Evolutionary conservation across 1,140 invertebrate genomes (phyloP).

Genomic region (Cepaea nemoralis): DNA sequence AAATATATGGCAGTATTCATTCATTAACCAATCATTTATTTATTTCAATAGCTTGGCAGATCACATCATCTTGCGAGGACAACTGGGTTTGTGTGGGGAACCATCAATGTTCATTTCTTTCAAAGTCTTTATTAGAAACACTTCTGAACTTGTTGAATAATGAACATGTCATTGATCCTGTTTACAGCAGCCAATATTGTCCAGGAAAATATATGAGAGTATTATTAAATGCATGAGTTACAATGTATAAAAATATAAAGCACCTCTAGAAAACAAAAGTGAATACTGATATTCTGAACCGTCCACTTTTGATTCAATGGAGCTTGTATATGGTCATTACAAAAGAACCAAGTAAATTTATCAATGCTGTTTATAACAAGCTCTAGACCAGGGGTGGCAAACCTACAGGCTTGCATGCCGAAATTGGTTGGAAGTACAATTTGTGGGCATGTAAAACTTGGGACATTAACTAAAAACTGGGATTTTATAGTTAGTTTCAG

Average conservation of each 20-base stretch:
- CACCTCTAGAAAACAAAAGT: not conserved
- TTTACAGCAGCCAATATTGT: not conserved
- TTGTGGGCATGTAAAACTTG: no score
- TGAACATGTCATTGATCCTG: not conserved
- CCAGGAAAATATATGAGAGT: not conserved
- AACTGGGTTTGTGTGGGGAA: no score
- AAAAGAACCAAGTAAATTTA: not conserved
- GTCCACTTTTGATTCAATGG: not conserved
- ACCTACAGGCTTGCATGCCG: no score
- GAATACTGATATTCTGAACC: not conserved
- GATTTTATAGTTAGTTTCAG: no score
- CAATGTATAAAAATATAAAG: not conserved
- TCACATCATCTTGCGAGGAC: no score
- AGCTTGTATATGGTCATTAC: not conserved
- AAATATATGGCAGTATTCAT: no score
- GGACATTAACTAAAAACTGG: no score
- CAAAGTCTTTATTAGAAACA: not conserved
- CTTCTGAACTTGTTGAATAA: not conserved
- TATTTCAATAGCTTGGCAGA: no score
- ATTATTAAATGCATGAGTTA: not conserved
- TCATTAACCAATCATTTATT: no score
- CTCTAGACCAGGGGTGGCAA: not conserved
- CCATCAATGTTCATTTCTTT: conserved; percentile 6
- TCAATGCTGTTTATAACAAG: not conserved
- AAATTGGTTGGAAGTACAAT: no score